phyloP scores from a whole-genome alignment of 1,140 invertebrate species.

The Sycophila sp. region DNA sequence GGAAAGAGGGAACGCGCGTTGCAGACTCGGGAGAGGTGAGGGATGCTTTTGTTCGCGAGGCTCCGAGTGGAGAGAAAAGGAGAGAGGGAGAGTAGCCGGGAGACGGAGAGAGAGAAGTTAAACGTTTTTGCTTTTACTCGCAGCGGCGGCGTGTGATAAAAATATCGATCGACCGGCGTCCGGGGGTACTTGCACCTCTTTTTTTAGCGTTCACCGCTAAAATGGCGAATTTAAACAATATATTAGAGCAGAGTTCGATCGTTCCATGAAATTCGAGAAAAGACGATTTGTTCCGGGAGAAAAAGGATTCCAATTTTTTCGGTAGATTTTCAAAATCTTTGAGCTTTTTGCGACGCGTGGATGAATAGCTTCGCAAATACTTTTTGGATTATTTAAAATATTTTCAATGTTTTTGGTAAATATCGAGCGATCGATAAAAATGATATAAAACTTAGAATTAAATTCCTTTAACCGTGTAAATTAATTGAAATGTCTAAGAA shows the following conservation, averaged over 20 bases:
- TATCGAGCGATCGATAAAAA: background rate
- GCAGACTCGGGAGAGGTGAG: too few species aligned
- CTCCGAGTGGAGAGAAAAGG: too few species aligned
- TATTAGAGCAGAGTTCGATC: too few species aligned
- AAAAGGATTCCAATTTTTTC: too few species aligned
- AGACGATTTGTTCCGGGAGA: too few species aligned
- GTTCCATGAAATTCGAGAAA: too few species aligned
- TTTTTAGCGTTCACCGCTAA: too few species aligned
- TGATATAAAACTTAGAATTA: background rate
- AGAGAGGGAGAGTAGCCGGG: conserved; percentile 33
- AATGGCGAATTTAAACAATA: too few species aligned
- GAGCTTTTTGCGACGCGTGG: background rate
- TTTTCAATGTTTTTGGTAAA: background rate
- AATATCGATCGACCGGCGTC: background rate
- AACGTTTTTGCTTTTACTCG: background rate
- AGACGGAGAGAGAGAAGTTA: background rate
- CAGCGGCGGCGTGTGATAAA: background rate
- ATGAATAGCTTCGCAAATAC: too few species aligned
- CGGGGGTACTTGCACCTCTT: background rate
- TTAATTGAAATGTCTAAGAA: conserved; percentile 24
- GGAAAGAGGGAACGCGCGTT: too few species aligned
- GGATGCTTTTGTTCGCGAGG: too few species aligned
- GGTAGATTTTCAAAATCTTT: too few species aligned
- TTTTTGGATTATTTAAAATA: background rate
- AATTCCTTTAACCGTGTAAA: background rate